Evolutionary conservation across 2,113 vertebrate species (phyloP).

Genomic region (Megaptera novaeangliae): DNA sequence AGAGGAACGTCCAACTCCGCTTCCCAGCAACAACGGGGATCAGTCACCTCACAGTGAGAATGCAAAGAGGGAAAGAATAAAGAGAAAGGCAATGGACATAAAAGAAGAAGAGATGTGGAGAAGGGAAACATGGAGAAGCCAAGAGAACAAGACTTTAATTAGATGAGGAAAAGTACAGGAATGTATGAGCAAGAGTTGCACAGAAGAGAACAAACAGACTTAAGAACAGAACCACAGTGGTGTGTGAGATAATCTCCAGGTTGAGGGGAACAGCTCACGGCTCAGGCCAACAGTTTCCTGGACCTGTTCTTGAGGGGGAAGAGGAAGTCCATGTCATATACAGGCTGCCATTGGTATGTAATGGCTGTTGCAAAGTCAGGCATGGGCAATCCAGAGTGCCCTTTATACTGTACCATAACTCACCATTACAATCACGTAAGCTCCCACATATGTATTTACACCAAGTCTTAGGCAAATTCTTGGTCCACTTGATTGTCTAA

Average conservation of each 20-base stretch:
- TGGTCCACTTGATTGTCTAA: not conserved
- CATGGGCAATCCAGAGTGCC: not conserved
- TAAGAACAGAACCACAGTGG: not conserved
- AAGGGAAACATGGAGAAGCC: not conserved
- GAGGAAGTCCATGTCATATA: not conserved
- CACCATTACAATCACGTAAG: not conserved
- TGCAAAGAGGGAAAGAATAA: not conserved
- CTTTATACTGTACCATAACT: not conserved
- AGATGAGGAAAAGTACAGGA: not conserved
- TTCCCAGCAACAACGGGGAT: not conserved
- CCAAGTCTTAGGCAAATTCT: not conserved
- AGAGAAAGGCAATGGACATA: not conserved
- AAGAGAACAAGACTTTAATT: not conserved
- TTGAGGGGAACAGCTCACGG: too few species aligned
- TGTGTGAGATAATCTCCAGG: not conserved
- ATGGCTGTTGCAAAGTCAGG: not conserved
- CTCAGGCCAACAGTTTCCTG: not conserved
- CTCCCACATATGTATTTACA: not conserved
- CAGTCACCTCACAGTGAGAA: not conserved
- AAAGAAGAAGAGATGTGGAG: not conserved
- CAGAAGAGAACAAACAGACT: not conserved
- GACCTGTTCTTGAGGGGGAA: not conserved
- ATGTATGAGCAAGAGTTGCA: not conserved
- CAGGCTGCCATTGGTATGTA: not conserved
- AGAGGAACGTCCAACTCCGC: rapidly evolving